phyloP scores from a whole-genome alignment of 2,888 invertebrate genomes.

The Pristionchus maxplancki region DNA sequence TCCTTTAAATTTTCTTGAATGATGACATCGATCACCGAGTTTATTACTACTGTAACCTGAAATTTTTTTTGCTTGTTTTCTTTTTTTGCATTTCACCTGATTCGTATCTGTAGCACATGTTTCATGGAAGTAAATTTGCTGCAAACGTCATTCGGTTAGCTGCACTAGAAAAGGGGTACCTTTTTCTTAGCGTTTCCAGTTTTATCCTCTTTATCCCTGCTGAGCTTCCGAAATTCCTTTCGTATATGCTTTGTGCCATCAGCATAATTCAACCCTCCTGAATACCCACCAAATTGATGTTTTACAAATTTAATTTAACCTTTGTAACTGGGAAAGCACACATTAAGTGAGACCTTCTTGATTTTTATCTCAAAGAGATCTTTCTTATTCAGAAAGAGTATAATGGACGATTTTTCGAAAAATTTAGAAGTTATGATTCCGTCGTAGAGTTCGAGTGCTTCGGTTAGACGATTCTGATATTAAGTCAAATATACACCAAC shows the following conservation, averaged over 20 bases:
- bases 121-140: slow-evolving; percentile 68
- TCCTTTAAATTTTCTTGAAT: slow-evolving; percentile 72
- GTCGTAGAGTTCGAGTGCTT: slow-evolving; percentile 70
- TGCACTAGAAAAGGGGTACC: background rate
- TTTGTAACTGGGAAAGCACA: slow-evolving; percentile 64
- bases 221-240: slow-evolving; percentile 54
- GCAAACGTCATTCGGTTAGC: background rate
- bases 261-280: slow-evolving; percentile 64
- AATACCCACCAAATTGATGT: background rate
- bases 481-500: background rate
- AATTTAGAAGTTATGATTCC: slow-evolving; percentile 64
- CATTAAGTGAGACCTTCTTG: slow-evolving; percentile 58
- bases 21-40: slow-evolving; percentile 74
- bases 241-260: slow-evolving; percentile 63
- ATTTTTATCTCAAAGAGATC: slow-evolving; percentile 75
- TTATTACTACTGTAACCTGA: slow-evolving; percentile 63
- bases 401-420: slow-evolving; percentile 70
- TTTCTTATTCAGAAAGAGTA: slow-evolving; percentile 75
- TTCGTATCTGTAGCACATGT: slow-evolving; percentile 64
- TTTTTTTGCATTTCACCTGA: slow-evolving; percentile 55
- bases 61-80: no score
- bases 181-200: slow-evolving; percentile 3
- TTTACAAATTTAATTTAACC: slow-evolving; percentile 54
- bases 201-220: slow-evolving; percentile 2
- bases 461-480: slow-evolving; percentile 73